Conservation (phyloP, 2,888 invertebrate genomes). For the Germaria angustata region DNA sequence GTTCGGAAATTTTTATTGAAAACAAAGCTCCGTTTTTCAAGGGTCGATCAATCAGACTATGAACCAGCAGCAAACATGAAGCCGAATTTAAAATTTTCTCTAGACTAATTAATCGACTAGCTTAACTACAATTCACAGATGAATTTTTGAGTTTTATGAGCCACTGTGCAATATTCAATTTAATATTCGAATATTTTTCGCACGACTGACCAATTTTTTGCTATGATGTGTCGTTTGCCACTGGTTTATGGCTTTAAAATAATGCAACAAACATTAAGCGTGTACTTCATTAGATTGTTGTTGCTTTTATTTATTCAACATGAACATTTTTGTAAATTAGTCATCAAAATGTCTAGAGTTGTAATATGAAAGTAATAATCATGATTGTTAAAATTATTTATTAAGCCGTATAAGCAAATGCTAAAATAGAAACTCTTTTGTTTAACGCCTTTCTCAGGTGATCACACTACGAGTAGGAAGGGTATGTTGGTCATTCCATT, state of each 20-base stretch:
- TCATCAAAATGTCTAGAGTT: slow-evolving; percentile 15
- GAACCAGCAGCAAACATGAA: too few relatives aligned
- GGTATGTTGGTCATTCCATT: too few relatives aligned
- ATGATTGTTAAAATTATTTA: background rate
- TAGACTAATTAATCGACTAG: too few relatives aligned
- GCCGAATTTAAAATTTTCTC: too few relatives aligned
- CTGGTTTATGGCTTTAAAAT: slow-evolving; percentile 7
- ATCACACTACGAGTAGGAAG: background rate
- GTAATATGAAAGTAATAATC: background rate
- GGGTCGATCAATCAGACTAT: too few relatives aligned
- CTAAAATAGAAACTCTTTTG: background rate
- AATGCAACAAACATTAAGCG: background rate
- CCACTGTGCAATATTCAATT: background rate
- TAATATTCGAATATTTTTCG: background rate
- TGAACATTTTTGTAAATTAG: slow-evolving; percentile 12
- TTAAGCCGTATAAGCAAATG: background rate
- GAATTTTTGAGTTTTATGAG: background rate
- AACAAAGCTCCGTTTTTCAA: too few relatives aligned
- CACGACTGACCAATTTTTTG: background rate
- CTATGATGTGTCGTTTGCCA: background rate
- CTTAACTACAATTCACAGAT: too few relatives aligned
- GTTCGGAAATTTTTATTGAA: too few relatives aligned
- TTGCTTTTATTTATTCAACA: slow-evolving; percentile 13
- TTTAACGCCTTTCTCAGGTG: slow-evolving; percentile 11
- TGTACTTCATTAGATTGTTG: background rate